Percentiles rank a stretch among this genome's conserved stretches.
These are phyloP conservation scores for Drosophila busckii DNA, from an alignment of 1,140 invertebrate species.

Conservation along the genomic window DNA sequence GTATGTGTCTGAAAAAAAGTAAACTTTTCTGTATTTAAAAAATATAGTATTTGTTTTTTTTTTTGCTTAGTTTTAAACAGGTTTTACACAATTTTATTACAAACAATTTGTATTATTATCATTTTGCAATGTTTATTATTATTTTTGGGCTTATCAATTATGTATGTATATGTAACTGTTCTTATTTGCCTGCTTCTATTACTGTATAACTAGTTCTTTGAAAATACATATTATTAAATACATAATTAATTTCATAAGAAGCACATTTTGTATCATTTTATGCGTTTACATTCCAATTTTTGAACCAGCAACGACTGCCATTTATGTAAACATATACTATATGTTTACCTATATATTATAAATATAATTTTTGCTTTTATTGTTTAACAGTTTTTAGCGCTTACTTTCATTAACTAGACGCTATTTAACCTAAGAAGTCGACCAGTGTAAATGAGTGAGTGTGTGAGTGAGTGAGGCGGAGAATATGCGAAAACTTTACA, in stretches of 20 bases:
- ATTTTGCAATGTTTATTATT: conserved; percentile 8
- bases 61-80: conserved; percentile 36
- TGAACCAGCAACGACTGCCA: conserved; percentile 48
- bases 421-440: conserved; percentile 59
- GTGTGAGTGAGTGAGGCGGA: background rate
- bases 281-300: conserved; percentile 69
- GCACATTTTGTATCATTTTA: conserved; percentile 66
- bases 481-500: conserved; percentile 7
- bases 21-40: conserved; percentile 25
- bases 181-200: conserved; percentile 22
- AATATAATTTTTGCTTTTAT: conserved; percentile 12
- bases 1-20: conserved; percentile 40
- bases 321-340: background rate
- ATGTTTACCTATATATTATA: conserved; percentile 16
- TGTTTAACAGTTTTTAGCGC: conserved; percentile 14
- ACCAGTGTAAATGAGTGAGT: conserved; percentile 28
- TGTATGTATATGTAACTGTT: conserved; percentile 15
- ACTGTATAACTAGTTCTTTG: conserved; percentile 56
- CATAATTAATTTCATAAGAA: conserved; percentile 68
- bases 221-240: conserved; percentile 59
- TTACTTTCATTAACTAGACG: conserved; percentile 54
- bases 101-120: conserved; percentile 28
- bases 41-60: conserved; percentile 32
- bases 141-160: conserved; percentile 22
- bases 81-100: conserved; percentile 27